These are phyloP conservation scores for Cabera pusaria DNA, from an alignment of 2,888 invertebrate species.

Conservation along the genomic window DNA sequence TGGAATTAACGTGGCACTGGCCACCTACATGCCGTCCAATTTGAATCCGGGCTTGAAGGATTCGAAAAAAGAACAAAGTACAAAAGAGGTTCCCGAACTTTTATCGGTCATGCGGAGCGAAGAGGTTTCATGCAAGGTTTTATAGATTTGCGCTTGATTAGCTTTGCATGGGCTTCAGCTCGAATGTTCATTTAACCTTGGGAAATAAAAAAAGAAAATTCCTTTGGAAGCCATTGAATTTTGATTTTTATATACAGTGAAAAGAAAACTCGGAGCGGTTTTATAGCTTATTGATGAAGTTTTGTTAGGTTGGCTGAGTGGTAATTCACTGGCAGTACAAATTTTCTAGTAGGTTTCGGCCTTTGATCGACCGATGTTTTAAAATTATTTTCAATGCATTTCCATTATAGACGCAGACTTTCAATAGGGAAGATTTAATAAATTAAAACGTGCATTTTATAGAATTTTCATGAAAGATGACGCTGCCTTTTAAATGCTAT, in stretches of 20 bases:
- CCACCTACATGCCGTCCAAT: slow-evolving; percentile 55
- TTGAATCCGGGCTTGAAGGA: slow-evolving; percentile 45
- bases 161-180: slow-evolving; percentile 1
- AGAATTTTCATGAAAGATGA: no score
- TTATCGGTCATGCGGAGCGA: slow-evolving; percentile 9
- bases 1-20: slow-evolving; percentile 76
- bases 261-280: slow-evolving; percentile 2
- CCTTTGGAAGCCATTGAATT: background rate
- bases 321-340: no score
- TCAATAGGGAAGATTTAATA: no score
- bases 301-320: no score
- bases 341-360: no score
- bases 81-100: slow-evolving; percentile 16
- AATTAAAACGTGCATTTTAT: no score
- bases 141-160: slow-evolving; percentile 9
- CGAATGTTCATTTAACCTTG: background rate
- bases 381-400: no score
- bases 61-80: slow-evolving; percentile 21
- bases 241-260: background rate
- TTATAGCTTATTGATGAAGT: background rate
- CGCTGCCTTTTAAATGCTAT: no score
- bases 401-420: no score
- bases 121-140: slow-evolving; percentile 4
- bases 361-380: no score
- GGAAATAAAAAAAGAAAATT: background rate